phyloP scores from a whole-genome alignment of 2,888 invertebrate species.

The Oscheius sp. region DNA sequence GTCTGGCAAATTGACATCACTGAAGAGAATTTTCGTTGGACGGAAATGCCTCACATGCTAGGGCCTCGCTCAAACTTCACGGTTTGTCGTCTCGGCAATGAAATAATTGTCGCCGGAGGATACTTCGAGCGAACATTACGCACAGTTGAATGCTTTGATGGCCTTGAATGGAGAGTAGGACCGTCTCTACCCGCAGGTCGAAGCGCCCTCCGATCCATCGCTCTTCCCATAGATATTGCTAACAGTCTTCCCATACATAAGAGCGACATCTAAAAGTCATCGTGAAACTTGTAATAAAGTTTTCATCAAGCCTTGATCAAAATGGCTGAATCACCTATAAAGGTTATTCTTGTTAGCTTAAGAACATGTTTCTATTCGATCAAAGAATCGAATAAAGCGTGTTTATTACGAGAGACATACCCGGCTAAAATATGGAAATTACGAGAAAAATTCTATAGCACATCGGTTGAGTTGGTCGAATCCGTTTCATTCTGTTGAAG shows the following conservation, averaged over 20 bases:
- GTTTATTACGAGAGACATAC: slow-evolving; percentile 2
- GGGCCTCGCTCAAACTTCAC: slow-evolving; percentile 6
- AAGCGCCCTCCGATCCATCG: background rate
- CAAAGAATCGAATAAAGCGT: background rate
- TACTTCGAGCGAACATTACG: slow-evolving; percentile 1
- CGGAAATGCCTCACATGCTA: background rate
- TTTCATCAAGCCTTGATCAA: no score
- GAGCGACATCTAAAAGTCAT: no score
- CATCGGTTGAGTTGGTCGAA: background rate
- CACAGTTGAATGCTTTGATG: slow-evolving; percentile 3
- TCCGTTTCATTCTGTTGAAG: slow-evolving; percentile 4
- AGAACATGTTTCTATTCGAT: background rate
- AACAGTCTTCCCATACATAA: no score
- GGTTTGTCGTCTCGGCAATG: background rate
- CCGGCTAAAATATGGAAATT: background rate
- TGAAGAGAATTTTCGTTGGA: background rate
- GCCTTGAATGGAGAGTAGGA: background rate
- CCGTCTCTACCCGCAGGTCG: background rate
- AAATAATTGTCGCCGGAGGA: slow-evolving; percentile 18
- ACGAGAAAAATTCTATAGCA: background rate
- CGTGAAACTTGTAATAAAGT: no score
- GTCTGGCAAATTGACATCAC: background rate
- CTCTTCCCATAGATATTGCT: no score
- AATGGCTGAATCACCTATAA: no score
- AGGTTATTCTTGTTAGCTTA: no score